These are phyloP conservation scores for Sylvia borin DNA, from an alignment of 2,797 vertebrate genomes.

Conservation along the genomic window DNA sequence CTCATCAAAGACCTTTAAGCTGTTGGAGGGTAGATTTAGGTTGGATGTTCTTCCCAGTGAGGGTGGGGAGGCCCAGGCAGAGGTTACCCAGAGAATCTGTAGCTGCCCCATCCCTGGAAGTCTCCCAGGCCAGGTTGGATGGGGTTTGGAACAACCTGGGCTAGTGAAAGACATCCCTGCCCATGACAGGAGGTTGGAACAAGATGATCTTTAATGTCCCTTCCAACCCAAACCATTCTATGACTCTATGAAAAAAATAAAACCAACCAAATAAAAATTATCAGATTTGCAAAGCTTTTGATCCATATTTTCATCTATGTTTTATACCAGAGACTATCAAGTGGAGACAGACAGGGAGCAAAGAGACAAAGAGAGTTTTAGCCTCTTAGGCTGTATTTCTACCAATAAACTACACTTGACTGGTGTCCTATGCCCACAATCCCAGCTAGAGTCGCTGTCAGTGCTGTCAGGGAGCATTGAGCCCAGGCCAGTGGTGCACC, in stretches of 20 bases:
- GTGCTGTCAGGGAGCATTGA: background rate
- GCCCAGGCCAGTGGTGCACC: background rate
- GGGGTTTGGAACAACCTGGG: accelerated
- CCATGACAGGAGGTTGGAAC: accelerated
- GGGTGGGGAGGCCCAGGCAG: accelerated
- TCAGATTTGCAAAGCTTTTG: background rate
- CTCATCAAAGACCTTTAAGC: background rate
- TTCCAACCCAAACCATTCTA: background rate
- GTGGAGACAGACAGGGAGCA: background rate
- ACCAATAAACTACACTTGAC: background rate
- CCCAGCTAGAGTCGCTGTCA: background rate
- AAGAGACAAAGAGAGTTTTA: background rate
- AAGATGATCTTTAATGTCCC: accelerated
- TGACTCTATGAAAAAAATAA: accelerated
- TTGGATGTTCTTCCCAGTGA: background rate
- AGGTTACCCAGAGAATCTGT: background rate
- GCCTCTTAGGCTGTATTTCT: background rate
- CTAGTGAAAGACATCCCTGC: accelerated
- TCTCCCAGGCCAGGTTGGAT: accelerated
- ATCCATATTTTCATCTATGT: background rate
- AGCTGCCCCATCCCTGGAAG: background rate
- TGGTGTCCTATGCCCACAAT: accelerated
- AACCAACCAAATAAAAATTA: accelerated
- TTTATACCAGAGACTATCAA: background rate
- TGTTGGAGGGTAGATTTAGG: background rate